Evolutionary conservation across 2,888 invertebrate genomes (phyloP).

Genomic region (Sipha maydis): DNA sequence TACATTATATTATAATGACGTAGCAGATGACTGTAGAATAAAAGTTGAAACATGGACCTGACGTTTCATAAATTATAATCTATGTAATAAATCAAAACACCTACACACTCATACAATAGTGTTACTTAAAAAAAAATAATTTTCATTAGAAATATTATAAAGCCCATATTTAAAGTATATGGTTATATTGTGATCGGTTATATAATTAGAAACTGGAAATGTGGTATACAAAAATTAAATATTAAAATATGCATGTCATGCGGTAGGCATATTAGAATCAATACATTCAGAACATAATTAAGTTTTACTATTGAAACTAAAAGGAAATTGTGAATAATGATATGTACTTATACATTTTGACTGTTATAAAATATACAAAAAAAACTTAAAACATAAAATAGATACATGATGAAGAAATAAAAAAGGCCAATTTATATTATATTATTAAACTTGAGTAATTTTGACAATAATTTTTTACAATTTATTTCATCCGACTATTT

Average conservation of each 20-base stretch:
- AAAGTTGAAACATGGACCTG: conserved; percentile 11
- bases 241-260: not conserved
- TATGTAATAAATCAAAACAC: conserved; percentile 9
- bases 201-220: not conserved
- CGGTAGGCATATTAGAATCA: not conserved
- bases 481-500: too few relatives aligned
- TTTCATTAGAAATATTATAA: conserved; percentile 2
- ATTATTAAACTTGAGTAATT: too few relatives aligned
- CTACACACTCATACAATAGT: not conserved
- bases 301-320: not conserved
- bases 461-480: too few relatives aligned
- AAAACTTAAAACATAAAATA: too few relatives aligned
- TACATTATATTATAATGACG: conserved; percentile 11
- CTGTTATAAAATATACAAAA: too few relatives aligned
- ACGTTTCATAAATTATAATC: conserved; percentile 34
- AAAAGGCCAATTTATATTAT: too few relatives aligned
- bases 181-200: not conserved
- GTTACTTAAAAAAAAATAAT: not conserved
- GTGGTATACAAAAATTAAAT: not conserved
- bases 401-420: too few relatives aligned
- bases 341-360: not conserved
- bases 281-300: too few relatives aligned
- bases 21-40: not conserved
- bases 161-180: not conserved
- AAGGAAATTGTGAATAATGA: not conserved